Evolutionary conservation across 2,888 invertebrate genomes (phyloP).

Genomic region (Pilophorus perplexus): DNA sequence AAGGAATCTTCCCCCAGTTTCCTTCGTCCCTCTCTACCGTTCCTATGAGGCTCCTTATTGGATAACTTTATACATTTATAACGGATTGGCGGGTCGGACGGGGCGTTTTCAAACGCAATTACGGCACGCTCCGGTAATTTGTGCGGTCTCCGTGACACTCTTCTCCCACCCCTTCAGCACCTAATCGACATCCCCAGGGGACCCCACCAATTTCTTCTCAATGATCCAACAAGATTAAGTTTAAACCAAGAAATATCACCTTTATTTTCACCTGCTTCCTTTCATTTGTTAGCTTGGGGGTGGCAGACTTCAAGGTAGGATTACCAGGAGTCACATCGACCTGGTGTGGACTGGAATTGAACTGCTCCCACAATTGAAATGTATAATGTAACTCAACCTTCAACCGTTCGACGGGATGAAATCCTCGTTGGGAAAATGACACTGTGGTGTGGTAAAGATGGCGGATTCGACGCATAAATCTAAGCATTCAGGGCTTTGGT

Average conservation of each 20-base stretch:
- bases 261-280: neutral
- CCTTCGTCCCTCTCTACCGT: neutral
- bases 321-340: no score
- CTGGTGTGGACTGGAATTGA: no score
- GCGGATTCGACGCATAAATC: no score
- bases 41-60: conserved; percentile 40
- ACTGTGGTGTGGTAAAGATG: no score
- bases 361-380: no score
- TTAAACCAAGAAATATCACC: conserved; percentile 39
- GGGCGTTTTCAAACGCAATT: conserved; percentile 34
- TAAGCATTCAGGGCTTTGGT: no score
- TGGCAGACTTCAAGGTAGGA: no score
- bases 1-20: conserved; percentile 21
- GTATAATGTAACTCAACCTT: no score
- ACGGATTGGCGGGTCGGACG: conserved; percentile 20
- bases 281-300: no score
- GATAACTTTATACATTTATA: conserved; percentile 43
- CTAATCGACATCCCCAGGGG: conserved; percentile 33
- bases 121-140: conserved; percentile 42
- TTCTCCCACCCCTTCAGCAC: conserved; percentile 2
- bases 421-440: no score
- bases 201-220: conserved; percentile 30
- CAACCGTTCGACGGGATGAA: no score
- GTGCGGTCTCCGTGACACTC: conserved; percentile 38
- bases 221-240: conserved; percentile 30